phyloP scores from a whole-genome alignment of 2,888 invertebrate species.

The Dryomyza anilis region DNA sequence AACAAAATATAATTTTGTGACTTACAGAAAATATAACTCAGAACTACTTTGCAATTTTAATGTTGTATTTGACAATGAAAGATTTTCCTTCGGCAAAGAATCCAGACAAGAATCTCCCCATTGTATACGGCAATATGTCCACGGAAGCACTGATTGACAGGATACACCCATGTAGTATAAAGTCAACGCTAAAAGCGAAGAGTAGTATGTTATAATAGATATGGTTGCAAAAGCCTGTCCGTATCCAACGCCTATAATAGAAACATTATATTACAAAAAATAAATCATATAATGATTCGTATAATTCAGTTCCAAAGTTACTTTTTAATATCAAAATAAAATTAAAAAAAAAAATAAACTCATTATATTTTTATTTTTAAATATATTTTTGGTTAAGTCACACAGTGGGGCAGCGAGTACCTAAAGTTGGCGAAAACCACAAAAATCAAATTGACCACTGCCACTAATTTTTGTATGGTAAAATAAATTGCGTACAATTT shows the following conservation, averaged over 20 bases:
- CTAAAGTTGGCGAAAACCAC: too few relatives aligned
- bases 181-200: constrained; percentile 75
- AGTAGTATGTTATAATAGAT: constrained; percentile 77
- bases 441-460: too few relatives aligned
- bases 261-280: too few relatives aligned
- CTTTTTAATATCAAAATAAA: too few relatives aligned
- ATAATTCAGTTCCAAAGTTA: too few relatives aligned
- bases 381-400: not conserved
- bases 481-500: too few relatives aligned
- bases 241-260: constrained; percentile 74
- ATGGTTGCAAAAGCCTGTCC: constrained; percentile 69
- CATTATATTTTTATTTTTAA: too few relatives aligned
- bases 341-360: too few relatives aligned
- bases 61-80: constrained; percentile 7
- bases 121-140: constrained; percentile 68
- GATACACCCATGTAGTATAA: constrained; percentile 76
- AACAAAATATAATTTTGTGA: too few relatives aligned
- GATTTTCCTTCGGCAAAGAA: constrained; percentile 39
- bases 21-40: constrained; percentile 67
- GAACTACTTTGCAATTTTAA: constrained; percentile 63
- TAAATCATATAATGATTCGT: too few relatives aligned
- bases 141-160: constrained; percentile 72
- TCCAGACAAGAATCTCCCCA: constrained; percentile 62
- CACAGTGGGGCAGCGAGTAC: too few relatives aligned
- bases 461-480: too few relatives aligned